These are phyloP conservation scores for Liolophura sinensis DNA, from an alignment of 1,140 invertebrate genomes.

Conservation along the genomic window DNA sequence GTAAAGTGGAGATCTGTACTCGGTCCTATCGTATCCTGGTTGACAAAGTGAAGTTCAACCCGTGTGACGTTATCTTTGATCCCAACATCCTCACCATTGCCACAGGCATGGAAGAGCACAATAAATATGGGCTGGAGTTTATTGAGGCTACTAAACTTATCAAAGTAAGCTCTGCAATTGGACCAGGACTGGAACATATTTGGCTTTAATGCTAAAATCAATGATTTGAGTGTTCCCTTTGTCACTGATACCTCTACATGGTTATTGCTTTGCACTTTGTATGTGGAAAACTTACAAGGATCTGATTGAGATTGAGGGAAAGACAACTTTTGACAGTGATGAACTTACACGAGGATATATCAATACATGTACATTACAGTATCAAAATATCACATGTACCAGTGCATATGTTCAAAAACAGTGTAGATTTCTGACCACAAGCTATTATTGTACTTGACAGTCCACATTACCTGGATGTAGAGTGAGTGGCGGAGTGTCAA, in stretches of 20 bases:
- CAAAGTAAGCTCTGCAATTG: conserved; percentile 51
- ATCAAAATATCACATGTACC: no score
- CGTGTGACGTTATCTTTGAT: conserved; percentile 70
- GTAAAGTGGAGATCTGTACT: conserved; percentile 66
- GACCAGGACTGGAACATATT: not conserved
- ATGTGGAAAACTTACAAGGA: not conserved
- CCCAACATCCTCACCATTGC: conserved; percentile 70
- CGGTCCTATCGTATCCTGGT: conserved; percentile 64
- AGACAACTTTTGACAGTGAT: no score
- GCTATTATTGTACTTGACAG: no score
- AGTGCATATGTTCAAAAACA: no score
- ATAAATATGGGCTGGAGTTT: conserved; percentile 65
- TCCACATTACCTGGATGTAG: conserved; percentile 60
- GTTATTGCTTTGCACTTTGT: not conserved
- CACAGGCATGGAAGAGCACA: conserved; percentile 70
- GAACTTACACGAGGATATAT: no score
- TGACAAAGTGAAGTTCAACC: conserved; percentile 63
- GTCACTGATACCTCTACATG: not conserved
- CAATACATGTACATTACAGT: no score
- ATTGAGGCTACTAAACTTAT: conserved; percentile 64
- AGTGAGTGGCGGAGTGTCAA: conserved; percentile 69
- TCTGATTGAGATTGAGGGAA: not conserved
- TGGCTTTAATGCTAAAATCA: not conserved
- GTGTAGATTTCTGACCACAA: no score
- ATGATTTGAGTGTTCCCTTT: not conserved